Evolutionary conservation across 2,888 invertebrate genomes (phyloP), one percentile per base, ranked within the genome.

Genomic region (Elmis aenea): DNA sequence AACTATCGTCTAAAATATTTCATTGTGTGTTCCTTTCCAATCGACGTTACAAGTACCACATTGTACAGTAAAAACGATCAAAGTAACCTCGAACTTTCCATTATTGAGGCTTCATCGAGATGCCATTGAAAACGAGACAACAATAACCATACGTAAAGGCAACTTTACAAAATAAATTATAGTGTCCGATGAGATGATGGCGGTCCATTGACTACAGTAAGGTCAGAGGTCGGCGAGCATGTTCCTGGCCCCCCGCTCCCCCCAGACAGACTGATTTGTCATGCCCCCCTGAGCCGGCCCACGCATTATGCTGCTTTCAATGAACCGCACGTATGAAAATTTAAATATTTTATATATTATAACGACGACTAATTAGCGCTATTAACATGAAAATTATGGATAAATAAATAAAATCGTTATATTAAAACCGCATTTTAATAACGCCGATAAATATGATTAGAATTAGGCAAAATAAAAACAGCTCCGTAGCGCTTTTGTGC

Each of bases 221-320:
- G 62, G 64, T 64, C 61, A 64, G 50, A 61, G 64, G 63, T 64
- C 58, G 59, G 48, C 61, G 61, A 59, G 62, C 62, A 62, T 62
- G 62, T 61, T 59, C 53, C 39, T 46, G 42, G 45, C 48, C 51
- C 51, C 46, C 39, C 33, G 41, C 45, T 44, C 52, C 56, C 52
- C 52, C 47, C 46, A 51, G 48, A 46, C 52, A 46, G 56, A 54
- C 61, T 61, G 62, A 64, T 64, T 64, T 62, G 64, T 64, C 62
- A 62, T 64, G 64, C 60, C 62, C 61, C 61, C 61, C 60, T 55
- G 58, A 54, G 50, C 49, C 54, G 50, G 55, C 60, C 61, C 62
- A 60, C 61, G 60, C 62, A 55, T 51, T 44, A 49, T 57, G 55
- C 54, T 56, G 57, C 55, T 55, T 56, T 57, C 55, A 57, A 53